Percentiles rank a stretch among this genome's conserved stretches.
phyloP scores from a whole-genome alignment of 2,888 invertebrate species.

The Diabrotica balteata region DNA sequence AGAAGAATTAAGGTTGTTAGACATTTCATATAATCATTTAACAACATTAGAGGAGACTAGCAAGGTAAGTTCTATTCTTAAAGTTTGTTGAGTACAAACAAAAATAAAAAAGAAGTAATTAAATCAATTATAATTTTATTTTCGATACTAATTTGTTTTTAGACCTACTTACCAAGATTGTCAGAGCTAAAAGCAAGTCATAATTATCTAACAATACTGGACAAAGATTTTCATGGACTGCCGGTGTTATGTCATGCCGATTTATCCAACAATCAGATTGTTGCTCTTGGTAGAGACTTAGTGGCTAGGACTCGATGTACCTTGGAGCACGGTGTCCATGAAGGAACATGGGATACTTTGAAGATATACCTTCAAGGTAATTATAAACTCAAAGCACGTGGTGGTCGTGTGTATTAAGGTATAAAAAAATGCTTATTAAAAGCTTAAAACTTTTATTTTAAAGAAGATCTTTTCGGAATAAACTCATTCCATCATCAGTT shows the following conservation, averaged over 20 bases:
- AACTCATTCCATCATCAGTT: too few species aligned
- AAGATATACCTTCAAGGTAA: constrained; percentile 84
- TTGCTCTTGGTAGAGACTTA: constrained; percentile 74
- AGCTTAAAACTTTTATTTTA: too few species aligned
- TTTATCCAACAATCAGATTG: constrained; percentile 78
- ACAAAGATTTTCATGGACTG: constrained; percentile 83
- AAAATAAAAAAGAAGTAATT: too few species aligned
- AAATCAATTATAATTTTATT: background rate
- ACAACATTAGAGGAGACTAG: constrained; percentile 82
- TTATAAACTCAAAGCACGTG: too few species aligned
- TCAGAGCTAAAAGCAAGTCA: constrained; percentile 79
- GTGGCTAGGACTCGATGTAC: constrained; percentile 82
- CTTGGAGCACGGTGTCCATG: constrained; percentile 79
- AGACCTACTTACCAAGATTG: constrained; percentile 81
- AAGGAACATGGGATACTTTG: constrained; percentile 65
- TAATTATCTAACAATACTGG: constrained; percentile 77
- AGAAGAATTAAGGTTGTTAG: constrained; percentile 75
- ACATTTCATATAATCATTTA: constrained; percentile 79
- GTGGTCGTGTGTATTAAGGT: too few species aligned
- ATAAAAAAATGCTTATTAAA: too few species aligned
- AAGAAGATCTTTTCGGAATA: too few species aligned
- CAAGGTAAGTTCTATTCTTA: constrained; percentile 66
- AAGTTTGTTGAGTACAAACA: too few species aligned
- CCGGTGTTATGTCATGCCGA: constrained; percentile 83
- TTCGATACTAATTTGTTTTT: constrained; percentile 50